phyloP scores from a whole-genome alignment of 2,113 vertebrate species.

The Pimephales promelas region DNA sequence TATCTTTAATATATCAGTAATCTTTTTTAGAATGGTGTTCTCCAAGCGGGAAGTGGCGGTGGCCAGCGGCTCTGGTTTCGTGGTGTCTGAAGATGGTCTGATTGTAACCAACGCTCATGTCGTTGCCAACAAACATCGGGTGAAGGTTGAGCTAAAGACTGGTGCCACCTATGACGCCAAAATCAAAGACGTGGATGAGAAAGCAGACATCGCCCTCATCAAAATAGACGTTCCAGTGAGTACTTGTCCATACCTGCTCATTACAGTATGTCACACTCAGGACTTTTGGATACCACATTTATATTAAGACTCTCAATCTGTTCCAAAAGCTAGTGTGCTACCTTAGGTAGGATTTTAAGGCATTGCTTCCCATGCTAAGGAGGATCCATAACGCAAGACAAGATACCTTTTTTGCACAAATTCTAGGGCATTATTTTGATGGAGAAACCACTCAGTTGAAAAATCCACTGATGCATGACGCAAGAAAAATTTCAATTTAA shows the following conservation, averaged over 20 bases:
- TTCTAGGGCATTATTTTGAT: too few relatives aligned
- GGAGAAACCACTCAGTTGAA: too few relatives aligned
- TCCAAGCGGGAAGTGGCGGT: conserved; percentile 91
- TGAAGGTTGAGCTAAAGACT: conserved; percentile 93
- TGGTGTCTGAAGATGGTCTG: conserved; percentile 94
- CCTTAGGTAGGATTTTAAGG: not conserved
- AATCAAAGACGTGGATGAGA: conserved; percentile 95
- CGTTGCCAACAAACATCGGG: conserved; percentile 93
- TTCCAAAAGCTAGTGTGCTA: not conserved
- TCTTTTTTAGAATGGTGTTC: conserved; percentile 81
- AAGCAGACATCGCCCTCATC: conserved; percentile 96
- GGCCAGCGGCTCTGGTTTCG: conserved; percentile 93
- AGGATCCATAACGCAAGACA: too few relatives aligned
- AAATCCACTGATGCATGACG: not conserved
- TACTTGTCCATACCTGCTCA: not conserved
- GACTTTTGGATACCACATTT: not conserved
- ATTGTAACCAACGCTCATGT: conserved; percentile 98
- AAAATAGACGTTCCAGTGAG: conserved; percentile 88
- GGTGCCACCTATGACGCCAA: conserved; percentile 90
- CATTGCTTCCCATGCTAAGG: not conserved
- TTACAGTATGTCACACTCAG: not conserved
- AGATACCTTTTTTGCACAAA: not conserved
- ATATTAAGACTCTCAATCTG: not conserved
- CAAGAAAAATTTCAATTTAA: not conserved
- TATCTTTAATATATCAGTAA: too few relatives aligned